These are phyloP conservation scores for Channa argus DNA, from an alignment of 2,113 vertebrate species.

Conservation along the genomic window DNA sequence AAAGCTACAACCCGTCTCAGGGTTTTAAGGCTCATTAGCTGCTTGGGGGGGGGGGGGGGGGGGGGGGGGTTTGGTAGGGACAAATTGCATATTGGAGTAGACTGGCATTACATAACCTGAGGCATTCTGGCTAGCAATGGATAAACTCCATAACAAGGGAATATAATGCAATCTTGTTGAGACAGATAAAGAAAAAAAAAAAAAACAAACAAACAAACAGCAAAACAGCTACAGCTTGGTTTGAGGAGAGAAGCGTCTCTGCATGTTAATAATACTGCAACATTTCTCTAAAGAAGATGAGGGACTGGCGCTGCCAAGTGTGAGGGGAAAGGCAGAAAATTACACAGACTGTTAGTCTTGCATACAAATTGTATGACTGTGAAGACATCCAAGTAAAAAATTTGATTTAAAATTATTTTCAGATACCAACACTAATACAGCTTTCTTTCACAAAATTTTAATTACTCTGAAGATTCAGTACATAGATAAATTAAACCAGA, in stretches of 20 bases:
- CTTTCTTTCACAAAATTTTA: not conserved
- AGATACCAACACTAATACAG: not conserved
- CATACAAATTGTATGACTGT: slow-evolving; percentile 3
- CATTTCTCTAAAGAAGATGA: slow-evolving; percentile 21
- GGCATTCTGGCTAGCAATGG: slow-evolving; percentile 43
- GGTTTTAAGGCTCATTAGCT: slow-evolving; percentile 79
- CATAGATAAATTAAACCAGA: not conserved
- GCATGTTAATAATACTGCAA: not conserved
- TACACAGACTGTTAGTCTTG: slow-evolving; percentile 1
- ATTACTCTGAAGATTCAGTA: not conserved
- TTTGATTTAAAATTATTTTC: not conserved
- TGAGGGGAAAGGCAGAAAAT: slow-evolving; percentile 10
- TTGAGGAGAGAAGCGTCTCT: slow-evolving; percentile 4
- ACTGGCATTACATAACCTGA: slow-evolving; percentile 61
- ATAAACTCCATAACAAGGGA: slow-evolving; percentile 53
- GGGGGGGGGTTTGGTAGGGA: slow-evolving; percentile 65
- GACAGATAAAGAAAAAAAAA: slow-evolving; percentile 1
- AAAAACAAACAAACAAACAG: not conserved
- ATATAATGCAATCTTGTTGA: slow-evolving; percentile 38
- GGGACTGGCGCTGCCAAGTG: slow-evolving; percentile 6
- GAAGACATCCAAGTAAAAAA: not conserved
- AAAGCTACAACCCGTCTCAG: slow-evolving; percentile 73
- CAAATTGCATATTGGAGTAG: slow-evolving; percentile 67
- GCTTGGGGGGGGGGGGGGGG: slow-evolving; percentile 57
- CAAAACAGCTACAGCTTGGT: slow-evolving; percentile 10